Conservation (phyloP, 2,113 vertebrate genomes). For the Hippocampus mohnikei region DNA sequence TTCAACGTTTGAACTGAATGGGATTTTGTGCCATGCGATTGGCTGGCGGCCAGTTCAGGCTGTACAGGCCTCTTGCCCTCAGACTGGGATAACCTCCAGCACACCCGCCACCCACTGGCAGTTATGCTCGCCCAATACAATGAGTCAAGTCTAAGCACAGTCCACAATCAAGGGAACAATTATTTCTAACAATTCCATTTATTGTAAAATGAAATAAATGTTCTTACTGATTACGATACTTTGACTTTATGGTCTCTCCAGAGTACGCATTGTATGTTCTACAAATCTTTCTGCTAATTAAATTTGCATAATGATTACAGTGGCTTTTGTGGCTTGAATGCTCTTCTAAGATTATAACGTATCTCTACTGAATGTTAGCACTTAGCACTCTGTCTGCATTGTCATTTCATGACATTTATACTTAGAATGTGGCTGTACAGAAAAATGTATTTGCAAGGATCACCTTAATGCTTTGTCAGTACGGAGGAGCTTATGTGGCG, state of each 20-base stretch:
- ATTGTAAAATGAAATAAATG: neutral
- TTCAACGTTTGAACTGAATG: no score
- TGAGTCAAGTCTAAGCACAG: neutral
- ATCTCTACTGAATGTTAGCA: conserved; percentile 2
- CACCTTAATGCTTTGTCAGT: conserved; percentile 45
- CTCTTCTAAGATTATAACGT: neutral
- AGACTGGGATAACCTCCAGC: no score
- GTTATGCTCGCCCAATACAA: neutral
- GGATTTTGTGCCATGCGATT: no score
- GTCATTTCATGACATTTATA: conserved; percentile 43
- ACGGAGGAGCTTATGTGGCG: conserved; percentile 37
- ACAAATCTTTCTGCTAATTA: conserved; percentile 1
- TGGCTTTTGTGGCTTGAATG: neutral
- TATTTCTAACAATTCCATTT: neutral
- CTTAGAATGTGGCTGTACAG: conserved; percentile 36
- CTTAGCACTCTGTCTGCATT: conserved; percentile 24
- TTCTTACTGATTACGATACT: neutral
- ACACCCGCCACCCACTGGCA: neutral
- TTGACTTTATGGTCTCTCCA: neutral
- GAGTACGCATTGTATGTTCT: neutral
- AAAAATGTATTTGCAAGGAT: conserved; percentile 51
- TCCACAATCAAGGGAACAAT: neutral
- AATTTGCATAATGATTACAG: conserved; percentile 4
- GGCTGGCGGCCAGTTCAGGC: no score
- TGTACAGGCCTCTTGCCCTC: no score